phyloP scores from a whole-genome alignment of 2,888 invertebrate genomes.

The Psylliodes chrysocephalus region DNA sequence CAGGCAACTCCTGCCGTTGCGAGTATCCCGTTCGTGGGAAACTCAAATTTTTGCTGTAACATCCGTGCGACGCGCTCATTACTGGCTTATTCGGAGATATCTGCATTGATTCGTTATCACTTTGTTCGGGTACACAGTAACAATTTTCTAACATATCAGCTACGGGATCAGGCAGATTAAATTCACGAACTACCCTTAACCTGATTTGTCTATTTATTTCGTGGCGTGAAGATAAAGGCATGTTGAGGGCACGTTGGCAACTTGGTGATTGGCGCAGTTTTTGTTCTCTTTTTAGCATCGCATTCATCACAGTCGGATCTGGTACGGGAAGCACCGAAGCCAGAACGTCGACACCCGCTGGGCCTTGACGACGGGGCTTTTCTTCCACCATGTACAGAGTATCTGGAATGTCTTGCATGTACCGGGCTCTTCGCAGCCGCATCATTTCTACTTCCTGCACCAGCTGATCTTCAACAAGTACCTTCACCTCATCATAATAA shows the following conservation, averaged over 20 bases:
- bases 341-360: slow-evolving; percentile 72
- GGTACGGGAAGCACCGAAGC: slow-evolving; percentile 79
- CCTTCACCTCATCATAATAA: slow-evolving; percentile 94
- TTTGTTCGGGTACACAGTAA: slow-evolving; percentile 59
- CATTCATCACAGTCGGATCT: slow-evolving; percentile 77
- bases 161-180: slow-evolving; percentile 90
- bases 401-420: slow-evolving; percentile 88
- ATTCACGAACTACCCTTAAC: slow-evolving; percentile 91
- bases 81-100: slow-evolving; percentile 62
- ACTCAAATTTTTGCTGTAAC: slow-evolving; percentile 72
- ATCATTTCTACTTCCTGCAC: slow-evolving; percentile 74
- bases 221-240: slow-evolving; percentile 80
- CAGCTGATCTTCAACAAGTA: slow-evolving; percentile 84
- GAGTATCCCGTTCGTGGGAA: slow-evolving; percentile 68
- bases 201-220: slow-evolving; percentile 83
- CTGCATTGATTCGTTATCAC: slow-evolving; percentile 60
- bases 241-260: slow-evolving; percentile 80
- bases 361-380: slow-evolving; percentile 57
- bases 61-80: slow-evolving; percentile 56
- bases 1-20: slow-evolving; percentile 72
- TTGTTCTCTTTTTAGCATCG: slow-evolving; percentile 86
- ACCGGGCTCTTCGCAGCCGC: slow-evolving; percentile 66
- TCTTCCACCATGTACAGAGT: slow-evolving; percentile 85
- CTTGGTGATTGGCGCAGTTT: slow-evolving; percentile 83
- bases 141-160: slow-evolving; percentile 78